phyloP scores from a whole-genome alignment of 1,140 invertebrate species.

The Pissodes strobi region DNA sequence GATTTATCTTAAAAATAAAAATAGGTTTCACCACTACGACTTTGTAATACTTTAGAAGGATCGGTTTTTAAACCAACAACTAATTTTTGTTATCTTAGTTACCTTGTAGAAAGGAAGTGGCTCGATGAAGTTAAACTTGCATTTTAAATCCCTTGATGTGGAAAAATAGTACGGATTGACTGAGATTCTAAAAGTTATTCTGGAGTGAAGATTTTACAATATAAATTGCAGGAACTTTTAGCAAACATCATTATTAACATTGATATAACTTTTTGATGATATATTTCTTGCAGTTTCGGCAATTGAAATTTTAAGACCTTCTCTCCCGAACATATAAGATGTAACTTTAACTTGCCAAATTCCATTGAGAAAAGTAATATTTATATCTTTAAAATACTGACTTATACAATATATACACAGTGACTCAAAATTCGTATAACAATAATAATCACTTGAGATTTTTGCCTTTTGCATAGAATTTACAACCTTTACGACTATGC shows the following conservation, averaged over 20 bases:
- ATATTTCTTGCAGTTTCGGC: no score
- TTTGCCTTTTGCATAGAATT: constrained; percentile 48
- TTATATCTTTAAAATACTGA: constrained; percentile 50
- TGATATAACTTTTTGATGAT: no score
- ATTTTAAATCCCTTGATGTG: constrained; percentile 3
- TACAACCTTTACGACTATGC: constrained; percentile 44
- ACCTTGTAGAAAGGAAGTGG: neutral
- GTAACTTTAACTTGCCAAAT: constrained; percentile 8
- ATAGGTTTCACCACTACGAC: constrained; percentile 34
- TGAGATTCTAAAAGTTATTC: constrained; percentile 6
- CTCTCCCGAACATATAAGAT: constrained; percentile 2
- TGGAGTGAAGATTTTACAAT: neutral
- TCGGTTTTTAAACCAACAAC: constrained; percentile 40
- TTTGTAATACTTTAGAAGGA: constrained; percentile 39
- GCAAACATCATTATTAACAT: no score
- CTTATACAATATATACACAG: constrained; percentile 48
- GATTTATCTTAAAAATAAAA: constrained; percentile 14
- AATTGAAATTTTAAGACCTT: constrained; percentile 8
- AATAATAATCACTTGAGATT: constrained; percentile 54
- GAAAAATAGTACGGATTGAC: constrained; percentile 28
- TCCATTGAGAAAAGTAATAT: constrained; percentile 42
- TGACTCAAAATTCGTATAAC: constrained; percentile 55
- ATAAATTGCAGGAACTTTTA: no score
- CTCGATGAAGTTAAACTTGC: neutral
- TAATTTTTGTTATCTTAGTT: constrained; percentile 32